Percentiles rank a stretch among this genome's conserved stretches.
These are phyloP conservation scores for Sebastes iracundus DNA, from an alignment of 2,797 vertebrate genomes.

Conservation along the genomic window DNA sequence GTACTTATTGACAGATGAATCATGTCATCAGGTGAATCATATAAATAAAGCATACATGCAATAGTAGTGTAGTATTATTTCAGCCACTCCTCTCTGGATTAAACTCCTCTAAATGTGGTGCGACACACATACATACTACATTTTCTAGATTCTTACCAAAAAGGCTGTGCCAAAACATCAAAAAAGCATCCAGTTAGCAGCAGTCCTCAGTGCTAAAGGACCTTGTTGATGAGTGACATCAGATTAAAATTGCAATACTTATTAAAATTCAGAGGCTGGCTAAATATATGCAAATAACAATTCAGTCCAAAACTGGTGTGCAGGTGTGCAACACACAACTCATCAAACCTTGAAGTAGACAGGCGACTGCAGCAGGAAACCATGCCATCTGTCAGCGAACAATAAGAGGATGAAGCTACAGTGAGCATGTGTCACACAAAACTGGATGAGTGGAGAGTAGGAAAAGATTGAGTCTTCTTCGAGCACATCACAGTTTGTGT, in stretches of 20 bases:
- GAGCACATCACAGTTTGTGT: not conserved
- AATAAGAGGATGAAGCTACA: constrained; percentile 38
- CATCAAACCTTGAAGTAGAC: constrained; percentile 4
- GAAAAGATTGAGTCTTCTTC: not conserved
- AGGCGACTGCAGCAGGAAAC: constrained; percentile 20
- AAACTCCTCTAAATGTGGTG: not conserved
- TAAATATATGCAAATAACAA: constrained; percentile 13
- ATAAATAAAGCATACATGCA: not conserved
- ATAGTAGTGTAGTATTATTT: not conserved
- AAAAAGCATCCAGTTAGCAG: not conserved
- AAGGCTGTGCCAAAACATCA: not conserved
- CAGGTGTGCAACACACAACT: constrained; percentile 18
- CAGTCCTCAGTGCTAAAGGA: not conserved
- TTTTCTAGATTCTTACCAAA: not conserved
- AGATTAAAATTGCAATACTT: constrained; percentile 1
- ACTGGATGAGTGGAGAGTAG: constrained; percentile 5
- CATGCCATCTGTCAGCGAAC: constrained; percentile 45
- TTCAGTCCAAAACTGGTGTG: not conserved
- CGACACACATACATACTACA: not conserved
- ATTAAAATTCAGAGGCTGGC: not conserved
- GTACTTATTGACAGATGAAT: not conserved
- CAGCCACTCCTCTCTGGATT: not conserved
- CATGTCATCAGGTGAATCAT: too few relatives aligned
- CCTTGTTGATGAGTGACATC: not conserved
- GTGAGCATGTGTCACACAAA: constrained; percentile 13